Evolutionary conservation across 2,888 invertebrate genomes (phyloP), one percentile per base, ranked within the genome.

Genomic region (Apomyelois bistriatella): DNA sequence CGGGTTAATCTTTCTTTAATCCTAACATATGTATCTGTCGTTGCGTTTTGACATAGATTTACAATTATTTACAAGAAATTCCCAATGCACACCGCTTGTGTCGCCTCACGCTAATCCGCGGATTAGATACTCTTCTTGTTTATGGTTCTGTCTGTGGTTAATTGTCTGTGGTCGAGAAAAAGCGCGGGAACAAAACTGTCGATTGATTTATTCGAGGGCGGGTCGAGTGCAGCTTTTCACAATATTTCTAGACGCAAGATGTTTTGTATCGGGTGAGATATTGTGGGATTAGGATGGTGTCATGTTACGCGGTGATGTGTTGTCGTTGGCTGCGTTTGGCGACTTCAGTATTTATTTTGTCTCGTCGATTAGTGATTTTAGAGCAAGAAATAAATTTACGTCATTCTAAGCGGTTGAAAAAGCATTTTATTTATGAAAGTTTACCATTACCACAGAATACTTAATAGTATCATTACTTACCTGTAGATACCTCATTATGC

Each of bases 21-120:
- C 89, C 65, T 74, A 79, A 91, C 90, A 87, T 88, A 89, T 90
- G 91, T 88, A 85, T 76, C 75, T 82, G 86, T 86, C 86, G 79
- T 80, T 83, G 76, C 77, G 80, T 88, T 87, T 88, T 87, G 91
- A 91, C 90, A 72, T 80, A 87, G 91, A 91, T 91, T 91, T 90
- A 91, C 90, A 88, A 85, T 89, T 90, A 90, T 91, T 90, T 89
- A 86, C 82, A 75, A 76, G 84, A 79, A 82, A 77, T 70, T 64
- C 74, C 66, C 67, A 66, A 66, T 67, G 73, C 76, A 66, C 79
- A 70, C 83, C 79, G 83, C 79, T 74, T 81, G 87, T 77, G 82
- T 80, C 79, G 70, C 74, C 76, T 85, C 85, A 74, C 67, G 64
- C 70, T 88, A 85, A 88, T 78, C 87, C 79, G 70, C 68, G 80